Evolutionary conservation across 2,113 vertebrate species (phyloP).

Genomic region (Paramisgurnus dabryanus): DNA sequence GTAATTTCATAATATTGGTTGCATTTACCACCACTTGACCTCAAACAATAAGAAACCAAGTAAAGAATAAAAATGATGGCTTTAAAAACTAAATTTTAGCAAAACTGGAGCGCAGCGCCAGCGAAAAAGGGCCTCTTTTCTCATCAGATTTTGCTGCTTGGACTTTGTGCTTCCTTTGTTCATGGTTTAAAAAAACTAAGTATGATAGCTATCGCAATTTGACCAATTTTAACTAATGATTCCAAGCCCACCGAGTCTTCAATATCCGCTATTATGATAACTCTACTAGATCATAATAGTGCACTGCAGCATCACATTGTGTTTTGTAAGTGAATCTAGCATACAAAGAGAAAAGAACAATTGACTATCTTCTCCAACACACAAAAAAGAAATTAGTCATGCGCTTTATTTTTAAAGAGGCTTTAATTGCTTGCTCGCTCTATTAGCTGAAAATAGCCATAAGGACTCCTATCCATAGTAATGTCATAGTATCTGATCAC

Average conservation of each 20-base stretch:
- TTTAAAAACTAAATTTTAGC: neutral
- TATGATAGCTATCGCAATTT: slow-evolving; percentile 21
- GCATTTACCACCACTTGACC: neutral
- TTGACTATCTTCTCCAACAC: slow-evolving; percentile 7
- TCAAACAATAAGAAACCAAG: neutral
- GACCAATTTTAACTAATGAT: slow-evolving; percentile 32
- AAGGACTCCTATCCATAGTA: slow-evolving; percentile 28
- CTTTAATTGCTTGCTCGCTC: slow-evolving; percentile 48
- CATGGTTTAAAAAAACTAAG: slow-evolving; percentile 10
- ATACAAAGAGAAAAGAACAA: slow-evolving; percentile 29
- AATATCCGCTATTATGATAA: slow-evolving; percentile 27
- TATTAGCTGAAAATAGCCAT: slow-evolving; percentile 50
- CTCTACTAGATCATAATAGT: slow-evolving; percentile 14
- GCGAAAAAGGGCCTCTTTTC: neutral
- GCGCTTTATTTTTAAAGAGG: slow-evolving; percentile 42
- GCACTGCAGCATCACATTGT: neutral
- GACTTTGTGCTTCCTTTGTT: slow-evolving; percentile 1
- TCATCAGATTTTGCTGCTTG: neutral
- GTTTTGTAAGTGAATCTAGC: neutral
- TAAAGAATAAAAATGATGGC: neutral
- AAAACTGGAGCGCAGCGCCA: neutral
- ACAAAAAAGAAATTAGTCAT: slow-evolving; percentile 25
- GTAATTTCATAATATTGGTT: neutral
- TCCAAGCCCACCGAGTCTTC: slow-evolving; percentile 1
- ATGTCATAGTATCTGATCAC: slow-evolving; percentile 49